These are phyloP conservation scores for Ranitomeya imitator DNA, from an alignment of 2,113 vertebrate genomes.

Conservation along the genomic window DNA sequence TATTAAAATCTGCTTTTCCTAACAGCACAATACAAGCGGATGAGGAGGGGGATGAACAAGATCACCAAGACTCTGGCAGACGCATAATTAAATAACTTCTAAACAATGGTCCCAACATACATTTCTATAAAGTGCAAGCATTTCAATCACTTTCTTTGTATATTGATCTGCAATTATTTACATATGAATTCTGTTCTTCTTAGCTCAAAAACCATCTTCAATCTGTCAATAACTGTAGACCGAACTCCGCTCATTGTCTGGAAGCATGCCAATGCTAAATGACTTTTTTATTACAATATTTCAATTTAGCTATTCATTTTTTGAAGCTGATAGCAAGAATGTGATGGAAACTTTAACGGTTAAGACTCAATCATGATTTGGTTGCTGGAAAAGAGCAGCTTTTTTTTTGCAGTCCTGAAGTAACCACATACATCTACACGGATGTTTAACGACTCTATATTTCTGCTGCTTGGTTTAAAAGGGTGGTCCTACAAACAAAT, in stretches of 20 bases:
- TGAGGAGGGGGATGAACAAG: neutral
- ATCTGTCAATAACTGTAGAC: constrained; percentile 34
- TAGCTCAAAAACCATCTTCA: constrained; percentile 30
- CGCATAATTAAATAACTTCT: constrained; percentile 43
- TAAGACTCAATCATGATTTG: constrained; percentile 5
- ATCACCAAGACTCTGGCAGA: constrained; percentile 11
- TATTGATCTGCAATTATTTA: constrained; percentile 50
- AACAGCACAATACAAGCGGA: constrained; percentile 12
- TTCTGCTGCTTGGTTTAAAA: neutral
- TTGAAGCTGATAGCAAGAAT: constrained; percentile 1
- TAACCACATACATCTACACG: too few relatives aligned
- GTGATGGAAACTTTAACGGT: neutral
- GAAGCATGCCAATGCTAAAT: constrained; percentile 10
- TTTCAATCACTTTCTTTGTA: constrained; percentile 41
- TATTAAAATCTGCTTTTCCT: constrained; percentile 37
- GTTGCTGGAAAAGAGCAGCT: neutral
- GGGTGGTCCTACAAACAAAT: neutral
- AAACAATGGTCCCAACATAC: constrained; percentile 25
- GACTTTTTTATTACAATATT: constrained; percentile 51
- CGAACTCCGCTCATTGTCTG: constrained; percentile 18
- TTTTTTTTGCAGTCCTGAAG: neutral
- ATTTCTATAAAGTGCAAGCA: constrained; percentile 6
- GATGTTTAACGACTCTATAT: neutral
- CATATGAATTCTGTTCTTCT: constrained; percentile 46
- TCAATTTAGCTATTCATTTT: constrained; percentile 37